Conservation (phyloP, 2,797 vertebrate genomes). For the Alcedo quadribrachys region DNA sequence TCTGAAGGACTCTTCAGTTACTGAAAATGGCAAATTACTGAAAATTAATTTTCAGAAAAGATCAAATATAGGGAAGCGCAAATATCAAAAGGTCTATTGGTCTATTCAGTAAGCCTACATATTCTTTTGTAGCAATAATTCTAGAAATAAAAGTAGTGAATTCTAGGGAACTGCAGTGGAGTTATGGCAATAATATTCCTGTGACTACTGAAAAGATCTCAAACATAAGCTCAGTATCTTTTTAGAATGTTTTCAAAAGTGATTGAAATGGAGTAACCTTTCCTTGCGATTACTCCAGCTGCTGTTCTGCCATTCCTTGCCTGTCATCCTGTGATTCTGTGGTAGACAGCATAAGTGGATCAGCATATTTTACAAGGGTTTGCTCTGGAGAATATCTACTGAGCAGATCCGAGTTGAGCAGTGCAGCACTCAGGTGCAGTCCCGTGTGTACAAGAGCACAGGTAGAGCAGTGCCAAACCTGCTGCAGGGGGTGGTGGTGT, state of each 20-base stretch:
- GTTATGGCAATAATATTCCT: not conserved
- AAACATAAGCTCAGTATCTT: not conserved
- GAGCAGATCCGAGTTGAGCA: not conserved
- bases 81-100: not conserved
- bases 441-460: fast-evolving
- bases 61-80: not conserved
- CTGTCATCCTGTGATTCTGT: too few species aligned
- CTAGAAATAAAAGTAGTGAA: not conserved
- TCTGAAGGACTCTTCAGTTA: not conserved
- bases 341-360: not conserved
- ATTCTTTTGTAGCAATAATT: not conserved
- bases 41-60: not conserved
- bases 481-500: not conserved
- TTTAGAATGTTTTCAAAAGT: not conserved
- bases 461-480: not conserved
- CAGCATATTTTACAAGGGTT: not conserved
- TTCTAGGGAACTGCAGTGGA: not conserved
- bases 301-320: not conserved
- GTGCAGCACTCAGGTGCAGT: not conserved
- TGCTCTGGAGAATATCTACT: not conserved
- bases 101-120: not conserved
- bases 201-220: not conserved
- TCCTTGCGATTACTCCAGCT: not conserved
- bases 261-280: not conserved
- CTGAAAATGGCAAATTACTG: not conserved